Percentiles rank a stretch among this genome's conserved stretches.
Evolutionary conservation across 2,797 vertebrate genomes (phyloP).

Genomic region (Trematomus bernacchii): DNA sequence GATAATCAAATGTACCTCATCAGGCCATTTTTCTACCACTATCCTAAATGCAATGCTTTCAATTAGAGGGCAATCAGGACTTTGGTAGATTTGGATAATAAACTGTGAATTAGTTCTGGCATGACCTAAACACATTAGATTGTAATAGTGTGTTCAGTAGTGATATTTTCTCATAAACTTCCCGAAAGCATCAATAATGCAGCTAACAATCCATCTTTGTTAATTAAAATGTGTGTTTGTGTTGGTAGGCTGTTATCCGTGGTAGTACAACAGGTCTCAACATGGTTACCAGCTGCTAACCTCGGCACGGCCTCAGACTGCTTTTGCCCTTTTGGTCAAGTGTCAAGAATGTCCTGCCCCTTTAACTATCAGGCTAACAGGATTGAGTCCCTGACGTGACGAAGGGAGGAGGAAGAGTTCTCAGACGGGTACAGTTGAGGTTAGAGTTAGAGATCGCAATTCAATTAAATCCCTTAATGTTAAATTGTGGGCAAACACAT

Average conservation of each 20-base stretch:
- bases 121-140: constrained; percentile 2
- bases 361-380: background rate
- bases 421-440: background rate
- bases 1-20: background rate
- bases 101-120: background rate
- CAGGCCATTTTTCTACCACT: background rate
- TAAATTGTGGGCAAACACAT: background rate
- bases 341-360: constrained; percentile 28
- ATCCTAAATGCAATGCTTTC: background rate
- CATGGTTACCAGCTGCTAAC: constrained; percentile 31
- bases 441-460: too few relatives aligned
- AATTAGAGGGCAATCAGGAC: background rate
- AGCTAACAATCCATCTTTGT: background rate
- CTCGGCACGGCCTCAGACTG: constrained; percentile 19
- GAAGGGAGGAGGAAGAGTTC: background rate
- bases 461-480: background rate
- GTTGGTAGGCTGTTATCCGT: background rate
- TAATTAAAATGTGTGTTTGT: background rate
- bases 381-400: background rate
- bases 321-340: constrained; percentile 15
- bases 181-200: background rate
- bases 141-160: background rate
- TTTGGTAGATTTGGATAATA: background rate
- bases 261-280: constrained; percentile 13
- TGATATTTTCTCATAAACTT: background rate